Base-by-base conservation (phyloP, 53 echinoderm and acorn worm genomes). In the Mesocentrotus franciscanus region DNA sequence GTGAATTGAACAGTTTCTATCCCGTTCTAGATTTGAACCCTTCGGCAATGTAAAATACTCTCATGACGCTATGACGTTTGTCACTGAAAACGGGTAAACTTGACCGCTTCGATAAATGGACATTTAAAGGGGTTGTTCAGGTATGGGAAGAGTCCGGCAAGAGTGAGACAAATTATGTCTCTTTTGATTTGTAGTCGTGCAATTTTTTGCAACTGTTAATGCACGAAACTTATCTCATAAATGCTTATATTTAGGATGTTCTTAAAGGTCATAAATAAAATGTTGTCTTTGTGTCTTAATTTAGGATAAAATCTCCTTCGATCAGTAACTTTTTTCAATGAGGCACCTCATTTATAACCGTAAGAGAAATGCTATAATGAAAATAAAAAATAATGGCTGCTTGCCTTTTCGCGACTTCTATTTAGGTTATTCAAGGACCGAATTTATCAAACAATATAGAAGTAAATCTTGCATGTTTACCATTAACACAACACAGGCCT, bases 51-150 rank as follows among this genome's bases (percentile, higher is more conserved):
- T 55, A 22, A 4, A 84, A 84, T 22, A 55, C 29, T 84, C 30
- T 20, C 64, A 64, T 75, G 10, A 75, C 27, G 75, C 49, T 8
- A 84, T 39, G 29, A 49, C 42, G 24, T 84, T 84, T 84, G 84
- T 22, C 39, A 18, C 84, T 18, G 39, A 84, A 84, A 84, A 84
- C 39, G 14, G 57, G 9, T 58, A 57, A 87, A 58, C 58, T 87
- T 87, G 87, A 87, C 87, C 87, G n/a, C 57, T 87, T 3, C 87
- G 27, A 59, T 58, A 8, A 57, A 58, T 9, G 2, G 2, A 87
- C 87, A 58, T 87, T 87, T 57, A 58, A 87, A 87, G 87, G 59
- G 59, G 34, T n/a, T 56, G 58, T 58, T 27, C 87, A 87, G 49
- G 3, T 84, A 12, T 78, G 1, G 13, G 78, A 78, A 78, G 11